Conservation (phyloP, 2,113 vertebrate genomes). For the Erpornis zantholeuca region DNA sequence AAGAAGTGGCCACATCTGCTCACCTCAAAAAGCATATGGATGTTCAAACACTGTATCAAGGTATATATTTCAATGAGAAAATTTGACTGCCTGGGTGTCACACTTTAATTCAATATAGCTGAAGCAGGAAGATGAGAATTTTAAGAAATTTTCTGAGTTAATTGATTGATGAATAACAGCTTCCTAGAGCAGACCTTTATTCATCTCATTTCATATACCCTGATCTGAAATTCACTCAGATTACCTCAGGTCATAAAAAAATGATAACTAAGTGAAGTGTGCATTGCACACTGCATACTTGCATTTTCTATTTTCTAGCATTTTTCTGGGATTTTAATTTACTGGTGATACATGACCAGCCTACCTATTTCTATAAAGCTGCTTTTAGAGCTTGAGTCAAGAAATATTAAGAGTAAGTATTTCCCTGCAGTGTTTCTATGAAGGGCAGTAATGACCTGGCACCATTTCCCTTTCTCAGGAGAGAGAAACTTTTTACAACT, state of each 20-base stretch:
- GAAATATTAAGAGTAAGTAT: background rate
- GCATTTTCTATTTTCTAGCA: constrained; percentile 15
- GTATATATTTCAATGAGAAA: constrained; percentile 39
- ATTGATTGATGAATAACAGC: constrained; percentile 56
- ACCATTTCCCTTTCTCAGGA: background rate
- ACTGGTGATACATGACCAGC: background rate
- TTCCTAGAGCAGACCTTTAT: constrained; percentile 38
- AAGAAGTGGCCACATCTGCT: constrained; percentile 39
- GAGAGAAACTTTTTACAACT: background rate
- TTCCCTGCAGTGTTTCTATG: background rate
- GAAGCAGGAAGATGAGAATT: constrained; percentile 25
- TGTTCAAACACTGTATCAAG: constrained; percentile 21
- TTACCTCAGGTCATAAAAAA: constrained; percentile 30
- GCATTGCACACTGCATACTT: background rate
- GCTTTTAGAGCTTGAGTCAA: background rate
- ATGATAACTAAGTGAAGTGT: constrained; percentile 6
- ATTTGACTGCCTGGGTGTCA: constrained; percentile 31
- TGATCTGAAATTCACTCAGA: constrained; percentile 13
- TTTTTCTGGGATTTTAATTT: constrained; percentile 40
- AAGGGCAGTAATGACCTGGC: background rate
- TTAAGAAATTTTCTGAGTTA: background rate
- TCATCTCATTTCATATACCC: constrained; percentile 20
- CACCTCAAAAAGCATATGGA: constrained; percentile 39
- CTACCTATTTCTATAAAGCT: background rate
- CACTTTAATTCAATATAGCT: constrained; percentile 47